Evolutionary conservation across 2,888 invertebrate species (phyloP), one percentile per base, ranked within the genome.

Genomic region (Agrotis ipsilon): DNA sequence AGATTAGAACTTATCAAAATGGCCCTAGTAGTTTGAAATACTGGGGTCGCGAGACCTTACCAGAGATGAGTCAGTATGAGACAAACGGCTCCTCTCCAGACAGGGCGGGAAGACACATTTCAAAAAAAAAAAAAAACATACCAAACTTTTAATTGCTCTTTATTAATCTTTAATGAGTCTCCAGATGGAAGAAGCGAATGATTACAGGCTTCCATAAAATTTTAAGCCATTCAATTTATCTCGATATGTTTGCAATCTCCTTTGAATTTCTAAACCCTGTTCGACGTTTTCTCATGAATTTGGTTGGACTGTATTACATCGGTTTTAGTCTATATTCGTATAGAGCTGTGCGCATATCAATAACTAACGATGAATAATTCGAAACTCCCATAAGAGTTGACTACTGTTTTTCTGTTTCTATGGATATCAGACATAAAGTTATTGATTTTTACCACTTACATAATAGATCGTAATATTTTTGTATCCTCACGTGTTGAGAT

Each of bases 321-420:
- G 39, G 5, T 7, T 24, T 18, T 45, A 4, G 1, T 14, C 1
- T 48, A 24, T 54, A 39, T 51, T 46, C 19, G 24, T 51, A 60
- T 59, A 63, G 24, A 71, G 64, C 78, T 75, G 43, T 52, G 72
- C 72, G 60, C 27, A 45, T 51, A 43, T 64, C 21, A 54, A 64
- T 55, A 39, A 39, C 1, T 9, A 21, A 48, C 16, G 18, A 32
- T 21, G 9, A 73, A 21, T 14, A 19, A 43, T 55, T 45, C 48
- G 14, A 57, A 74, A 57, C n/a, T 54, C 14, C n/a, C 21, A 3
- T 55, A 32, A 32, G 11, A 52, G 21, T 54, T 18, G 45, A 45
- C 18, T 24, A 9, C 27, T 27, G 43, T 43, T 77, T 51, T 48
- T 43, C 11, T 2, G 21, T 76, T 54, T 19, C 55, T 45, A 48